Conservation (phyloP, 2,797 vertebrate species). For the Melanotaenia nigrans region DNA sequence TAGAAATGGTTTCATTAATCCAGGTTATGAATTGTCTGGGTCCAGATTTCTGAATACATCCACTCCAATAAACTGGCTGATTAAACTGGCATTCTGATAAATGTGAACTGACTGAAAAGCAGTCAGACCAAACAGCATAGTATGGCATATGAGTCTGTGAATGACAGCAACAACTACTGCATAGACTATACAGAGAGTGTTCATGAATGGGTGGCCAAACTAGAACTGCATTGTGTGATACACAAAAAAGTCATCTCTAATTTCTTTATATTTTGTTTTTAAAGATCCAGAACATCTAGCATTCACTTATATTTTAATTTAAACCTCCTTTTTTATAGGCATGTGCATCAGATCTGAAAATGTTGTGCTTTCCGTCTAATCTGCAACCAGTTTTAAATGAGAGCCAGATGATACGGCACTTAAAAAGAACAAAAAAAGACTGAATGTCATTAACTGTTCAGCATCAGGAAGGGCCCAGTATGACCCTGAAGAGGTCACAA, state of each 20-base stretch:
- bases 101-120: not conserved
- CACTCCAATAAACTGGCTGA: not conserved
- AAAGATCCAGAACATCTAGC: not conserved
- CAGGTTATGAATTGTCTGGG: not conserved
- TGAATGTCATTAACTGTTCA: conserved; percentile 45
- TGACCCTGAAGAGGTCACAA: conserved; percentile 56
- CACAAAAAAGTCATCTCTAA: no score
- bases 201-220: no score
- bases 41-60: not conserved
- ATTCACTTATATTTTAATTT: not conserved
- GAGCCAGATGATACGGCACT: conserved; percentile 54
- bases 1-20: not conserved
- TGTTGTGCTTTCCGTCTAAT: conserved; percentile 11
- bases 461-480: conserved; percentile 38
- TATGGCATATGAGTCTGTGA: no score
- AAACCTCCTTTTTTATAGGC: not conserved
- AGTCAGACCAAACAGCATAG: not conserved
- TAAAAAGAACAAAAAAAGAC: conserved; percentile 27
- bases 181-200: no score
- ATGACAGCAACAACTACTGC: no score
- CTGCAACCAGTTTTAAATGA: conserved; percentile 41
- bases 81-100: not conserved
- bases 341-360: conserved; percentile 18
- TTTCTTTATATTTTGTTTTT: no score
- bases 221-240: no score